phyloP scores from a whole-genome alignment of 1,140 invertebrate species.

The Periplaneta americana region DNA sequence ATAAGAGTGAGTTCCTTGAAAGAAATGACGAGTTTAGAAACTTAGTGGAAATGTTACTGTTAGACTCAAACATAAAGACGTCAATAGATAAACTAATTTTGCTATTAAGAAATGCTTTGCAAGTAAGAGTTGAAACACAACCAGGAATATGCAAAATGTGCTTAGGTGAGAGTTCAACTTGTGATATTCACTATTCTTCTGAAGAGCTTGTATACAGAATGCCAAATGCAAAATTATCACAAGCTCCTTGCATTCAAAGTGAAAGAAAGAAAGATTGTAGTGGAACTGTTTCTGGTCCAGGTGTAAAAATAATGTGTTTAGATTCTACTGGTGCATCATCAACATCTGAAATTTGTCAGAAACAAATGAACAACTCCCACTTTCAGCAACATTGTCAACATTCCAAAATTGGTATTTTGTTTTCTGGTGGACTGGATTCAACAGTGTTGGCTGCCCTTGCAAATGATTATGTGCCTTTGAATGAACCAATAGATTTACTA shows the following conservation, averaged over 20 bases:
- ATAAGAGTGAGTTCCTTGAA: constrained; percentile 28
- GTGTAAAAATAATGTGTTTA: not conserved
- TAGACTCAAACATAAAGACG: constrained; percentile 31
- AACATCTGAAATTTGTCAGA: not conserved
- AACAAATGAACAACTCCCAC: not conserved
- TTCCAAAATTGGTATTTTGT: constrained; percentile 77
- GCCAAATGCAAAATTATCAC: not conserved
- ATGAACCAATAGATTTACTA: constrained; percentile 84
- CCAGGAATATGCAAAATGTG: constrained; percentile 62
- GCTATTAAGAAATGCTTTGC: constrained; percentile 55
- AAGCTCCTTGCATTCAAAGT: not conserved
- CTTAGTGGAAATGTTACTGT: constrained; percentile 27
- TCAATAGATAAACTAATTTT: constrained; percentile 44
- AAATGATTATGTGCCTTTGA: constrained; percentile 59
- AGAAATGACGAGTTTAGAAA: constrained; percentile 9
- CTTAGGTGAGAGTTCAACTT: too few relatives aligned
- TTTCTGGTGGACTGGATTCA: constrained; percentile 95
- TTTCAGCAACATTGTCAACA: constrained; percentile 49
- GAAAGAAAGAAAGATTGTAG: not conserved
- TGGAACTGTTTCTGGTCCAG: not conserved
- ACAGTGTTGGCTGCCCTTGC: constrained; percentile 77
- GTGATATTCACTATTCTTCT: too few relatives aligned
- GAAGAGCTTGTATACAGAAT: not conserved
- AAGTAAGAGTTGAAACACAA: constrained; percentile 54
- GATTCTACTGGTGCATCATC: not conserved